Conservation (phyloP, 2,888 invertebrate species). For the Graphium colonna region DNA sequence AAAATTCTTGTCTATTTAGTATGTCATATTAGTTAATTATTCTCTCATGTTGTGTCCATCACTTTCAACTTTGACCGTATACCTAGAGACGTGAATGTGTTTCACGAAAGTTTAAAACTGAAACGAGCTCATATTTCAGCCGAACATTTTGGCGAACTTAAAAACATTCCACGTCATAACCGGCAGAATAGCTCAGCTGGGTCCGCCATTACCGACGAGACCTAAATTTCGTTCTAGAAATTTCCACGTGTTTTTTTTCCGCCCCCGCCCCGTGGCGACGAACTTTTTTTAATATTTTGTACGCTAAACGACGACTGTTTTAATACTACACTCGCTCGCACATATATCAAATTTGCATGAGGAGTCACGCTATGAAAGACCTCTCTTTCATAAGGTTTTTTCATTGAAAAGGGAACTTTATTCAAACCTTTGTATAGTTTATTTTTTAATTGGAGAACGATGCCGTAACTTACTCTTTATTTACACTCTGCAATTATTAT, state of each 20-base stretch:
- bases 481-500: too few species aligned
- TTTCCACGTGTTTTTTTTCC: neutral
- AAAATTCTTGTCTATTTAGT: too few species aligned
- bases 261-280: too few species aligned
- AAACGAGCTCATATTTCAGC: neutral
- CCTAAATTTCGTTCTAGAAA: neutral
- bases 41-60: too few species aligned
- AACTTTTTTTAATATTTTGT: neutral
- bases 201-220: neutral
- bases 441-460: too few species aligned
- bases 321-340: neutral
- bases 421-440: neutral
- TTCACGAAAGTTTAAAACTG: neutral
- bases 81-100: too few species aligned
- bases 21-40: too few species aligned
- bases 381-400: neutral
- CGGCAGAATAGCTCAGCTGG: neutral
- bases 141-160: conserved; percentile 8
- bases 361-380: neutral
- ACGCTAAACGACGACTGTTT: neutral
- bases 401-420: neutral
- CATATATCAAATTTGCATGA: neutral
- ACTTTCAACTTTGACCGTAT: too few species aligned
- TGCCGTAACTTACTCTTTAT: too few species aligned
- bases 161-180: conserved; percentile 3